Percentiles rank a stretch among this genome's conserved stretches.
Evolutionary conservation across 2,888 invertebrate species (phyloP).

Genomic region (Apocheima hispidaria): DNA sequence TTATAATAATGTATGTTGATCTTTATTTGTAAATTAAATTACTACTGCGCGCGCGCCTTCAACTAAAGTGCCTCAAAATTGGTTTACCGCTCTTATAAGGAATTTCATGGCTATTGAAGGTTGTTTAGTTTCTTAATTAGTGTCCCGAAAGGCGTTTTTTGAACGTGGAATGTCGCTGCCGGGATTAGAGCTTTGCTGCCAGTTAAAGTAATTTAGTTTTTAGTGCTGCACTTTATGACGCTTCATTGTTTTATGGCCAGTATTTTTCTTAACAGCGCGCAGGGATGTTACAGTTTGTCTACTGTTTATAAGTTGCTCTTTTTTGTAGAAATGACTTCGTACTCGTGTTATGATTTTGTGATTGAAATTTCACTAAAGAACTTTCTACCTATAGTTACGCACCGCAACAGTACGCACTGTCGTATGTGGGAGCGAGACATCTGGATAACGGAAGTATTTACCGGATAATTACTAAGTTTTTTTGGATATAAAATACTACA

Average conservation of each 20-base stretch:
- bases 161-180: constrained; percentile 61
- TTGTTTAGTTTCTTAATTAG: constrained; percentile 82
- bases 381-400: no score
- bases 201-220: constrained; percentile 65
- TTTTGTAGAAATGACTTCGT: background rate
- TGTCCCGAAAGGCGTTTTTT: constrained; percentile 62
- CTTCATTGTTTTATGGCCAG: constrained; percentile 70
- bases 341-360: no score
- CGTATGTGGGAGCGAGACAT: no score
- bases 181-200: constrained; percentile 65
- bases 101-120: constrained; percentile 80
- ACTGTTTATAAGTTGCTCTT: background rate
- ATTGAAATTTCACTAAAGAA: constrained; percentile 3
- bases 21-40: constrained; percentile 79
- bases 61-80: constrained; percentile 78
- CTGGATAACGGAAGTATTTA: no score
- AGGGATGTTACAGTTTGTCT: constrained; percentile 38
- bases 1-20: constrained; percentile 25
- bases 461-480: no score
- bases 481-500: no score
- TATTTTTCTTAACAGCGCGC: constrained; percentile 44
- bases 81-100: constrained; percentile 79
- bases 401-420: no score
- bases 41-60: constrained; percentile 65
- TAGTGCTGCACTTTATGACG: constrained; percentile 63